phyloP scores from a whole-genome alignment of 2,113 vertebrate species.

The Suncus etruscus region DNA sequence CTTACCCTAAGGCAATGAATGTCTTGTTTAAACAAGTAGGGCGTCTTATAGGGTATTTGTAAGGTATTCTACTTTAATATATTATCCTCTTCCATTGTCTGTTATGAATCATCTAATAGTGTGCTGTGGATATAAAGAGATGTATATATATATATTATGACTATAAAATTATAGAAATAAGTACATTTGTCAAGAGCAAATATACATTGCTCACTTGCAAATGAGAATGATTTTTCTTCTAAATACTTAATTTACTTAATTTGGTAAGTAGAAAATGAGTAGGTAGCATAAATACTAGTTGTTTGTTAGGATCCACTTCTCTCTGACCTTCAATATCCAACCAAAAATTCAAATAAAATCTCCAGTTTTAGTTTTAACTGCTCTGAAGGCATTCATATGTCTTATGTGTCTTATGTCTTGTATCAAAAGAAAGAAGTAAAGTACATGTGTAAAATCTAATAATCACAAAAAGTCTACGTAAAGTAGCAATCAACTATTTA shows the following conservation, averaged over 20 bases:
- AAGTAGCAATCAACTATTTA: slow-evolving; percentile 66
- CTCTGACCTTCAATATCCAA: slow-evolving; percentile 47
- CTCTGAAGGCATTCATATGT: slow-evolving; percentile 29
- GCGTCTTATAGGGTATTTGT: background rate
- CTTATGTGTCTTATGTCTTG: background rate
- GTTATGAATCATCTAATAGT: slow-evolving; percentile 47
- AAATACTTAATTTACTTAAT: slow-evolving; percentile 49
- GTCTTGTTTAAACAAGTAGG: background rate
- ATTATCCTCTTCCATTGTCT: slow-evolving; percentile 21
- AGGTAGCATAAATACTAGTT: slow-evolving; percentile 15
- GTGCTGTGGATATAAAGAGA: background rate
- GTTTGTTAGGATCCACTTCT: slow-evolving; percentile 19
- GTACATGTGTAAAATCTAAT: background rate
- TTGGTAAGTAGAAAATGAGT: background rate
- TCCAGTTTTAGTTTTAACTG: slow-evolving; percentile 29
- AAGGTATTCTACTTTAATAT: slow-evolving; percentile 23
- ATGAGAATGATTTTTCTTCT: slow-evolving; percentile 33
- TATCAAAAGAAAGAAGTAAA: slow-evolving; percentile 27
- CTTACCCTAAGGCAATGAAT: background rate
- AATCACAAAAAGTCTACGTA: background rate
- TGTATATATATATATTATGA: slow-evolving; percentile 26
- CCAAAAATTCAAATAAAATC: slow-evolving; percentile 49
- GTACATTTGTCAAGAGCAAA: slow-evolving; percentile 54
- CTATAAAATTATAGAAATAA: slow-evolving; percentile 44
- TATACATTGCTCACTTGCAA: slow-evolving; percentile 53